These are phyloP conservation scores for Disparrhopalites patrizii DNA, from an alignment of 2,888 invertebrate species.

Conservation along the genomic window DNA sequence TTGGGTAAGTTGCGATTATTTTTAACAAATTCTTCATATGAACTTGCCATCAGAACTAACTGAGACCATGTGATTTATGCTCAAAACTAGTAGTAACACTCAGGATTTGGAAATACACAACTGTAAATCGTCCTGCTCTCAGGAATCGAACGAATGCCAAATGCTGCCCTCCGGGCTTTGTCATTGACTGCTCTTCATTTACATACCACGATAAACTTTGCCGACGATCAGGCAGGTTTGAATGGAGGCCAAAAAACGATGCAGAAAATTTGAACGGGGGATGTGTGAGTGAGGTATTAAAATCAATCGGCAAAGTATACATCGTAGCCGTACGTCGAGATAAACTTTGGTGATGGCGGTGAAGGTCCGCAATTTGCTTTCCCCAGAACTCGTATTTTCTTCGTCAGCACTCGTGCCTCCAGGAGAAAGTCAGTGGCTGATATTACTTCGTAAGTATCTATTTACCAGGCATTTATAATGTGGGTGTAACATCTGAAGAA, in stretches of 20 bases:
- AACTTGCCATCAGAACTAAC: no score
- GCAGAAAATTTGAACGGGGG: neutral
- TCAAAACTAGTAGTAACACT: no score
- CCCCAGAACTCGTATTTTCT: neutral
- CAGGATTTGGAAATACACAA: neutral
- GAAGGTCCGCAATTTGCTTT: neutral
- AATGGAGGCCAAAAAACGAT: constrained; percentile 11
- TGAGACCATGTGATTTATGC: no score
- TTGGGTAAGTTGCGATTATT: no score
- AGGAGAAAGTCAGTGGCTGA: constrained; percentile 1
- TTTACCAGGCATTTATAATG: neutral
- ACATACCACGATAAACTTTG: neutral
- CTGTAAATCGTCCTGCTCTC: no score
- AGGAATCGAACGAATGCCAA: neutral
- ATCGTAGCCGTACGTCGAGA: neutral
- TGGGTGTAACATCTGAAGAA: neutral
- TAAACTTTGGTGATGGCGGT: neutral
- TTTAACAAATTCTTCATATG: no score
- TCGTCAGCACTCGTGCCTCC: neutral
- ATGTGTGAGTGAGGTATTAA: neutral
- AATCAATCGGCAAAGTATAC: neutral
- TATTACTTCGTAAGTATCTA: constrained; percentile 3
- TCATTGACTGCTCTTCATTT: neutral
- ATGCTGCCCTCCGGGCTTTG: constrained; percentile 13
- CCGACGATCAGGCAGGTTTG: neutral